These are phyloP conservation scores for Rhagoletis zephyria DNA, from an alignment of 1,140 invertebrate genomes.

Conservation along the genomic window DNA sequence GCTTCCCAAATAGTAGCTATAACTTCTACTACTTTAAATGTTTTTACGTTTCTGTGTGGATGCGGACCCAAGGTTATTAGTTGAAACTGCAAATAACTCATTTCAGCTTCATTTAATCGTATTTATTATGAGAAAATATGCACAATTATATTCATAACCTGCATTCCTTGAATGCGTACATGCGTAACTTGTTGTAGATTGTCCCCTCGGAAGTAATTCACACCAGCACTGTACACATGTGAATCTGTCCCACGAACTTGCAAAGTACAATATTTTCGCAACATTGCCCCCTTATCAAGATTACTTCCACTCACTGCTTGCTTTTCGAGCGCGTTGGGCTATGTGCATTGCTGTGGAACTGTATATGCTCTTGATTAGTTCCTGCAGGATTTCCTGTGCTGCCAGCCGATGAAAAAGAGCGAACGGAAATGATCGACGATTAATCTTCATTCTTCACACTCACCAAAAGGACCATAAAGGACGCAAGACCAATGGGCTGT, in stretches of 20 bases:
- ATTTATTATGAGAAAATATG: slow-evolving; percentile 28
- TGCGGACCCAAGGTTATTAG: too few relatives aligned
- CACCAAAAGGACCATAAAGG: slow-evolving; percentile 34
- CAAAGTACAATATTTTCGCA: slow-evolving; percentile 6
- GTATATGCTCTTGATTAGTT: slow-evolving; percentile 48
- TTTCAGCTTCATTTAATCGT: not conserved
- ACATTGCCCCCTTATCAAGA: not conserved
- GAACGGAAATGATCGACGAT: slow-evolving; percentile 51
- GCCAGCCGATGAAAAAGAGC: slow-evolving; percentile 43
- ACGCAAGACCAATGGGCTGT: not conserved
- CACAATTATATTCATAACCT: slow-evolving; percentile 45
- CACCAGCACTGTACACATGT: not conserved
- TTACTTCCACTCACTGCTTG: not conserved
- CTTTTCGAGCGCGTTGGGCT: not conserved
- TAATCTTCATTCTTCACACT: slow-evolving; percentile 52
- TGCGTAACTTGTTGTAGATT: slow-evolving; percentile 24
- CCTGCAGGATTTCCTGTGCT: slow-evolving; percentile 45
- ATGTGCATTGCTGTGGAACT: slow-evolving; percentile 9
- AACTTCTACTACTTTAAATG: too few relatives aligned
- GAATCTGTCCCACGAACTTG: not conserved
- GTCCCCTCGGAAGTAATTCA: slow-evolving; percentile 13
- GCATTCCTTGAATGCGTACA: not conserved
- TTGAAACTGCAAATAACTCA: not conserved
- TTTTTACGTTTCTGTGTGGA: too few relatives aligned
- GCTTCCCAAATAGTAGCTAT: too few relatives aligned